These are phyloP conservation scores for Ctenoplectra terminalis DNA, from an alignment of 1,140 invertebrate species.

Conservation along the genomic window DNA sequence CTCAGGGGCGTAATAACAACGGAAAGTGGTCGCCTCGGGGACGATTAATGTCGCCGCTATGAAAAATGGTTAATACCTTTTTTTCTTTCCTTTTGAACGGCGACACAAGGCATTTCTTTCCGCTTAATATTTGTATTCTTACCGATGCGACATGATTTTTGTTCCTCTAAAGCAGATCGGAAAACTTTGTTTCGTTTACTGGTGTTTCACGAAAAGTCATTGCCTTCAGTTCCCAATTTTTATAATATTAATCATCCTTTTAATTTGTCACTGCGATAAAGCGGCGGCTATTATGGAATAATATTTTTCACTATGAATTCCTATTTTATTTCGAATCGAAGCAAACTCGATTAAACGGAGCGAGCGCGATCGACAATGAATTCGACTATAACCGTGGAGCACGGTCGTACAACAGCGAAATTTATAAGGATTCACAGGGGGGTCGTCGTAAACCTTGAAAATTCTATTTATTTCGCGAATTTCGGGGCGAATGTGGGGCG, in stretches of 20 bases:
- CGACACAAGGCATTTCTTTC: slow-evolving; percentile 10
- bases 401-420: slow-evolving; percentile 18
- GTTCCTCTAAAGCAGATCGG: neutral
- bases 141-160: neutral
- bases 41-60: slow-evolving; percentile 49
- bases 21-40: slow-evolving; percentile 43
- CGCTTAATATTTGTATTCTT: neutral
- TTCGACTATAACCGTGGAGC: slow-evolving; percentile 20
- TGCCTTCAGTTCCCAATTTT: too few species aligned
- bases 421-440: slow-evolving; percentile 62
- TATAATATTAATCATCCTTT: too few species aligned
- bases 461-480: slow-evolving; percentile 67
- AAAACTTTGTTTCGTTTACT: neutral
- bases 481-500: slow-evolving; percentile 62
- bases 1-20: slow-evolving; percentile 58
- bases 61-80: slow-evolving; percentile 41
- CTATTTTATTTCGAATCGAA: neutral
- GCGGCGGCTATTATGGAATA: neutral
- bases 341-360: slow-evolving; percentile 3
- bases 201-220: too few species aligned
- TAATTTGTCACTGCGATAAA: too few species aligned
- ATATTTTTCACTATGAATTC: neutral
- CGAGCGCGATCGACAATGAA: neutral
- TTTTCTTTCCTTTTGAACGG: slow-evolving; percentile 1
- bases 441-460: slow-evolving; percentile 61